Conservation (phyloP, 2,797 vertebrate species). For the Gila robusta region DNA sequence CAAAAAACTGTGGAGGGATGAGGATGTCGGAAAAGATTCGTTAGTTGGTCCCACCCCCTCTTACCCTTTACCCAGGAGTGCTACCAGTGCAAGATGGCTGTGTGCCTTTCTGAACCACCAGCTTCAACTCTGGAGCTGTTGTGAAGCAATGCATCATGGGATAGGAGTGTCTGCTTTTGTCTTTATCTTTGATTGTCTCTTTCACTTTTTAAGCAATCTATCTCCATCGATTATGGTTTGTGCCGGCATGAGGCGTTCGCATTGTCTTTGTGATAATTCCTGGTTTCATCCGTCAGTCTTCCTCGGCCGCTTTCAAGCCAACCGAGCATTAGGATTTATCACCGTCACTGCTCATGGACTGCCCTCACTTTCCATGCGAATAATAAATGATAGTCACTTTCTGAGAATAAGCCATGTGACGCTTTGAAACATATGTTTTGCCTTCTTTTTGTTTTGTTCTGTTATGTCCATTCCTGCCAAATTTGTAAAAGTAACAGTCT, state of each 20-base stretch:
- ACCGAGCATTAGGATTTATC: conserved; percentile 77
- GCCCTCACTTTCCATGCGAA: conserved; percentile 64
- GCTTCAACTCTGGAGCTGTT: conserved; percentile 81
- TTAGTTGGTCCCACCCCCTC: conserved; percentile 66
- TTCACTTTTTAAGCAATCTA: conserved; percentile 73
- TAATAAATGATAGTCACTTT: conserved; percentile 72
- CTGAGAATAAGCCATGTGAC: conserved; percentile 84
- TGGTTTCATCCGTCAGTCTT: conserved; percentile 77
- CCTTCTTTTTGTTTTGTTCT: conserved; percentile 77
- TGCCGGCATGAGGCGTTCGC: conserved; percentile 47
- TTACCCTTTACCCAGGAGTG: conserved; percentile 81
- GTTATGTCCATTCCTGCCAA: conserved; percentile 54
- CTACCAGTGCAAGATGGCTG: conserved; percentile 83
- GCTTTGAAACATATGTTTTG: conserved; percentile 80
- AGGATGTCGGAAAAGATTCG: conserved; percentile 63
- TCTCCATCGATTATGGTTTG: conserved; percentile 70
- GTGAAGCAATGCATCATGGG: conserved; percentile 86
- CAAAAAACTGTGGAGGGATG: conserved; percentile 51
- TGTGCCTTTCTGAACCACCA: conserved; percentile 86
- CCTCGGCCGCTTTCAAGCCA: conserved; percentile 80
- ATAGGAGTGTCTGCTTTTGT: conserved; percentile 78
- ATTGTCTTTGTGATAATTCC: conserved; percentile 42
- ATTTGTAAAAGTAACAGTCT: conserved; percentile 68
- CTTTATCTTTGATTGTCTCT: conserved; percentile 78
- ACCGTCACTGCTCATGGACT: conserved; percentile 64